A percentile compares a stretch with the other conserved stretches of the same genome.
Evolutionary conservation across 2,888 invertebrate genomes (phyloP).

Genomic region (Drosophila austrosaltans): DNA sequence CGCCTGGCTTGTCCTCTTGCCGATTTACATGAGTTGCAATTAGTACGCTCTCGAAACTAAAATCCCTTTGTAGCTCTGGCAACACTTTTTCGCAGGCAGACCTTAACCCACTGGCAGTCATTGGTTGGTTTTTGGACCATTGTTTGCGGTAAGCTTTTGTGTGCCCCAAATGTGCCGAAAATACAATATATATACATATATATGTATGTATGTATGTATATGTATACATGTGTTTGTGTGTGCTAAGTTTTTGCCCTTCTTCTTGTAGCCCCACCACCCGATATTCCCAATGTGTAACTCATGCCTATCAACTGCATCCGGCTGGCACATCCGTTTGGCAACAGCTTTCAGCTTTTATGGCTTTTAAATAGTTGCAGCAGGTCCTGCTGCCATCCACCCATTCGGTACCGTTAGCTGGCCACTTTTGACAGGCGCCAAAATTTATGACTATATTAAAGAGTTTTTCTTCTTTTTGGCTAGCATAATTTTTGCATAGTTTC

Average conservation of each 20-base stretch:
- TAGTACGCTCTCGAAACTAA: constrained; percentile 62
- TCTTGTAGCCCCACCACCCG: not conserved
- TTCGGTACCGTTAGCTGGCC: not conserved
- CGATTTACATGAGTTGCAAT: constrained; percentile 77
- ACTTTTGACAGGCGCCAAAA: constrained; percentile 62
- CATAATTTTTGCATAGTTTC: constrained; percentile 73
- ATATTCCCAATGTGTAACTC: constrained; percentile 39
- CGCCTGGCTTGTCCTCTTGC: constrained; percentile 62
- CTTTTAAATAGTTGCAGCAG: constrained; percentile 72
- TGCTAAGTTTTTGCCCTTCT: constrained; percentile 8
- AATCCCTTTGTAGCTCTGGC: constrained; percentile 62
- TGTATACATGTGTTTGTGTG: constrained; percentile 22
- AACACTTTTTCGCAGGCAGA: constrained; percentile 48
- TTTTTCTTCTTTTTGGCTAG: constrained; percentile 46
- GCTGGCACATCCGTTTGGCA: constrained; percentile 66
- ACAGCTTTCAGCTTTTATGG: constrained; percentile 76
- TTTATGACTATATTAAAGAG: constrained; percentile 79
- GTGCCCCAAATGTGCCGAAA: constrained; percentile 62
- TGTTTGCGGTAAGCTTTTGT: constrained; percentile 71
- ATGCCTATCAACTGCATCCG: constrained; percentile 73
- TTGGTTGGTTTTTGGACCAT: constrained; percentile 43
- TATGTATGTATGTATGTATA: not conserved
- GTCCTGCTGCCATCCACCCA: constrained; percentile 26
- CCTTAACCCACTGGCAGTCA: constrained; percentile 6
- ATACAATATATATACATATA: constrained; percentile 17